Base-by-base conservation (phyloP, 2,888 invertebrate genomes). In the Drosophila ezoana region DNA sequence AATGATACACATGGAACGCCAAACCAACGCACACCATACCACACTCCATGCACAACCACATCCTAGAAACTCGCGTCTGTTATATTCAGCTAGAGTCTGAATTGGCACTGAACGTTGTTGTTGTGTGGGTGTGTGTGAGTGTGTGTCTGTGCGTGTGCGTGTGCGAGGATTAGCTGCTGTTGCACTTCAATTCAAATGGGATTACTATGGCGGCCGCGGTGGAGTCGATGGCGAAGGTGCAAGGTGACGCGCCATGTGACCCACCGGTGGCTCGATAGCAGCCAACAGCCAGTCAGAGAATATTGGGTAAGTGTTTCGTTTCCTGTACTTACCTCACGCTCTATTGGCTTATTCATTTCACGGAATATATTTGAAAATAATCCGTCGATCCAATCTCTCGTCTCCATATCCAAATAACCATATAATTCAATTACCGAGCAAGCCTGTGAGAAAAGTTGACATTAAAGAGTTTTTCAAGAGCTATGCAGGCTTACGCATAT, bases 371-470 rank as follows among this genome's bases (percentile, higher is more conserved):
- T 96, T 2, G 98, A 98, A 79, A 98, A 94, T 40, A 98, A 93
- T 10, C 98, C 98, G 90, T 98, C 98, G 1, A 97, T 96, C 98
- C 98, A 98, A 91, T 98, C 98, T 87, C 98, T 94, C 0, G 97
- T 97, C 16, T 94, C 93, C 1, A 97, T 96, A 91, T 98, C 97
- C 53, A 98, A 93, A 72, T 96, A 95, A 1, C 98, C 98, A 86
- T 98, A 98, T 18, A 98, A 93, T 91, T 98, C 98, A 70, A 96
- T 94, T 2, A 98, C 97, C 2, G 97, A 96, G 82, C 96, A 96
- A 4, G 98, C 97, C 95, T 95, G 75, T 11, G 16, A 20, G n/a
- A 48, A 40, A 53, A 4, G 9, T 11, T 28, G 13, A 10, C 4
- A 10, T 41, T 41, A 41, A 13, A 16, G n/a, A 38, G 18, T 23